These are phyloP conservation scores for Panthera tigris DNA, from an alignment of 2,113 vertebrate species.

Conservation along the genomic window DNA sequence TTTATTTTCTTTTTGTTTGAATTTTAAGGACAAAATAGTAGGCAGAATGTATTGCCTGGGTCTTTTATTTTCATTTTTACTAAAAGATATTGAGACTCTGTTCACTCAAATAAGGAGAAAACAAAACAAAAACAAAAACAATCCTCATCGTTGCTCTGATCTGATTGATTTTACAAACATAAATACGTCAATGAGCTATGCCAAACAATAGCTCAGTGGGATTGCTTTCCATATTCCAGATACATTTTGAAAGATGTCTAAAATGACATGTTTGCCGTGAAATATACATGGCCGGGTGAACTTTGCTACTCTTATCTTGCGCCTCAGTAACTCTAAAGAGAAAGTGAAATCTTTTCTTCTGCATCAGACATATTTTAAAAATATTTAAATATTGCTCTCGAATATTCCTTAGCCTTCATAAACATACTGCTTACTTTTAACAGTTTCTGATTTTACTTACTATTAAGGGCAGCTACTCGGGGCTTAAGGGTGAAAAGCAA, in stretches of 20 bases:
- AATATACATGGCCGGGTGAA: constrained; percentile 87
- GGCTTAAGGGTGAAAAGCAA: constrained; percentile 63
- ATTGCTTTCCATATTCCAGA: constrained; percentile 84
- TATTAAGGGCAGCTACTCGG: constrained; percentile 61
- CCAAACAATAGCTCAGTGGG: constrained; percentile 81
- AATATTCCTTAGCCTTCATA: constrained; percentile 62
- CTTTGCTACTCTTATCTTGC: constrained; percentile 83
- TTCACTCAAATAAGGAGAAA: neutral
- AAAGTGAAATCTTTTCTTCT: constrained; percentile 83
- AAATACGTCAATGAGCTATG: constrained; percentile 84
- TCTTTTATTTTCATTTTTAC: constrained; percentile 8
- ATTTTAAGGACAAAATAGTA: neutral
- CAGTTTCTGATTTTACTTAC: constrained; percentile 80
- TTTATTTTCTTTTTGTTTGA: neutral
- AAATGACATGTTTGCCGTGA: constrained; percentile 87
- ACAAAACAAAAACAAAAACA: neutral
- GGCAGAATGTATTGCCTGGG: neutral
- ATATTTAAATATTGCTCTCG: constrained; percentile 84
- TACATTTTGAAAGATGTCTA: constrained; percentile 87
- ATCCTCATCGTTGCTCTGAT: neutral
- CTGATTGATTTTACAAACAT: constrained; percentile 82
- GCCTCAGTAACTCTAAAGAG: constrained; percentile 87
- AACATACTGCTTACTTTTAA: constrained; percentile 65
- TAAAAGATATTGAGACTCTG: neutral
- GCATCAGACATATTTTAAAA: constrained; percentile 80